These are phyloP conservation scores for Euplagia quadripunctaria DNA, from an alignment of 2,888 invertebrate genomes.

Conservation along the genomic window DNA sequence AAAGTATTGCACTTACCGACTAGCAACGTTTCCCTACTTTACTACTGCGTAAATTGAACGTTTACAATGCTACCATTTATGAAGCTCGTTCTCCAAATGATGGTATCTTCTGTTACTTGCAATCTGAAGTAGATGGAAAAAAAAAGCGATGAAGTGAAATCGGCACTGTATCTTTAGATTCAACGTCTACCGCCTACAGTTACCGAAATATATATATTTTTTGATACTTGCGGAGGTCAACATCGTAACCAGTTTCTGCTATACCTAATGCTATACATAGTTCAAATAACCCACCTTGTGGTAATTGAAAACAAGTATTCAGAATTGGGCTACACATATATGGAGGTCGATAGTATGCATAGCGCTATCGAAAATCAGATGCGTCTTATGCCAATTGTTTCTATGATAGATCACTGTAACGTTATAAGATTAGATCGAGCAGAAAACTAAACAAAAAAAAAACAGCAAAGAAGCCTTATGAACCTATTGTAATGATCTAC, in stretches of 20 bases:
- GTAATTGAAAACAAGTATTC: constrained; percentile 6
- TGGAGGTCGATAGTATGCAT: constrained; percentile 21
- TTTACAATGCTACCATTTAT: constrained; percentile 17
- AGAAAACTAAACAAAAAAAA: no score
- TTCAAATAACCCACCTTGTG: neutral
- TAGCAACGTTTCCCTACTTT: constrained; percentile 2
- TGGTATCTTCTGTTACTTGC: constrained; percentile 16
- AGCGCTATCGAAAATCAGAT: constrained; percentile 13
- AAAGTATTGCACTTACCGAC: constrained; percentile 13
- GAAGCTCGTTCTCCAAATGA: constrained; percentile 16
- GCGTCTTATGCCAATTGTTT: no score
- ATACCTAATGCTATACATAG: no score
- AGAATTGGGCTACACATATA: constrained; percentile 8
- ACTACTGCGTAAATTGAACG: constrained; percentile 20
- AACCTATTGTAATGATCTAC: no score
- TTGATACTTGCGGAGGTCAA: constrained; percentile 30
- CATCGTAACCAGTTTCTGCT: constrained; percentile 18
- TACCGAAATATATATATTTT: constrained; percentile 21
- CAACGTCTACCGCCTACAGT: constrained; percentile 5
- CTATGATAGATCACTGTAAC: no score
- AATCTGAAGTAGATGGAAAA: constrained; percentile 5
- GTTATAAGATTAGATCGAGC: no score
- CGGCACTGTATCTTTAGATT: constrained; percentile 10
- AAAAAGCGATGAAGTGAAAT: constrained; percentile 15
- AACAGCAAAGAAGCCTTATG: no score